Conservation (phyloP, 2,113 vertebrate genomes). For the Gambusia holbrooki region DNA sequence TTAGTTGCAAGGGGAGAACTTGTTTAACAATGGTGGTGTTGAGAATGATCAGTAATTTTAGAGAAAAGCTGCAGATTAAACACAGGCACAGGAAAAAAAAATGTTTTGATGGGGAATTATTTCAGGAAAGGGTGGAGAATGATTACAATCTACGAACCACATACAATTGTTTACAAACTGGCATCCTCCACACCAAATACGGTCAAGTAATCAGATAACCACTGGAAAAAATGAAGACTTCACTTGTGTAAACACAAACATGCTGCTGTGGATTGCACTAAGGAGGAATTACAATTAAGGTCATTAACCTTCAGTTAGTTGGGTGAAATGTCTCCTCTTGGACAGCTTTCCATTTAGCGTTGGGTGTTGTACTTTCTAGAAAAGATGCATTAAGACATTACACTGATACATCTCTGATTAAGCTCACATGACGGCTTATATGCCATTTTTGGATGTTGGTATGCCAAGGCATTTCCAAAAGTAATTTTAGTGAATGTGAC, state of each 20-base stretch:
- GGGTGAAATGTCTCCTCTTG: constrained; percentile 14
- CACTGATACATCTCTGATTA: not conserved
- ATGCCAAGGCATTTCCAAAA: not conserved
- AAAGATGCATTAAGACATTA: not conserved
- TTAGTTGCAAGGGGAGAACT: not conserved
- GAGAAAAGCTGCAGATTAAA: not conserved
- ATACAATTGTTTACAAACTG: constrained; percentile 65
- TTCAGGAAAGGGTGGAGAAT: constrained; percentile 65
- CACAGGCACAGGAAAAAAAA: constrained; percentile 6
- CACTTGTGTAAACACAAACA: constrained; percentile 22
- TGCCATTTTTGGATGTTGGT: not conserved
- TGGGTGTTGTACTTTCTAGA: not conserved
- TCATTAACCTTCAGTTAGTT: constrained; percentile 8
- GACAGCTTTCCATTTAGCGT: not conserved
- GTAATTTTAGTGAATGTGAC: too few relatives aligned
- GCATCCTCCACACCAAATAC: constrained; percentile 61
- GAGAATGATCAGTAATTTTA: not conserved
- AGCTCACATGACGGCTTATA: not conserved
- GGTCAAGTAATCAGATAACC: constrained; percentile 54
- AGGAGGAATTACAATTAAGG: constrained; percentile 40
- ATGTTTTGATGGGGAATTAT: constrained; percentile 34
- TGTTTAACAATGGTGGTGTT: constrained; percentile 9
- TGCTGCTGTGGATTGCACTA: constrained; percentile 9
- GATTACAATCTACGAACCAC: constrained; percentile 47
- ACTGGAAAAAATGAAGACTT: constrained; percentile 37